These are phyloP conservation scores for Saxidomus purpurata DNA, from an alignment of 1,140 invertebrate species.

Conservation along the genomic window DNA sequence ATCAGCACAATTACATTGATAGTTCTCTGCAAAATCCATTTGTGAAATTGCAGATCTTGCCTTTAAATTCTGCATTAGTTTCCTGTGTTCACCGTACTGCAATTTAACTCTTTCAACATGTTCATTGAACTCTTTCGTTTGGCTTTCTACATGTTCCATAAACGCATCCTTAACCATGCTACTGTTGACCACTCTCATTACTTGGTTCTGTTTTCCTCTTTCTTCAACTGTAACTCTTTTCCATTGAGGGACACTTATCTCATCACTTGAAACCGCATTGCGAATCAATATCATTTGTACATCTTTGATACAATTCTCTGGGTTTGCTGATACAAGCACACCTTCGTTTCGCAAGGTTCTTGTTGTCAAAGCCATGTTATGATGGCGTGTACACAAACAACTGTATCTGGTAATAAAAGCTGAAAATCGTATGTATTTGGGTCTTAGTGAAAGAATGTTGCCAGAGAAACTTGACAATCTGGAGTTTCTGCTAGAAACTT, in stretches of 20 bases:
- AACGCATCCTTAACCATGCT: background rate
- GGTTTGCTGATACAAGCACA: background rate
- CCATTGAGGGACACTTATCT: constrained; percentile 23
- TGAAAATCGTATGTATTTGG: constrained; percentile 31
- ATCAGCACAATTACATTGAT: constrained; percentile 39
- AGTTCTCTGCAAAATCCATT: constrained; percentile 71
- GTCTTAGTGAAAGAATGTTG: background rate
- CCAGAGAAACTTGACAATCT: background rate
- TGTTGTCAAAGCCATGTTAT: constrained; percentile 44
- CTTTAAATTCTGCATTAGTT: background rate
- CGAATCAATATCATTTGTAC: background rate
- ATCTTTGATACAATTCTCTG: background rate
- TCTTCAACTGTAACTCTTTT: constrained; percentile 29
- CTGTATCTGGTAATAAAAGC: constrained; percentile 11
- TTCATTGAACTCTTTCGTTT: no score
- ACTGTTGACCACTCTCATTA: constrained; percentile 26
- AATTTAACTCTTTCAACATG: no score
- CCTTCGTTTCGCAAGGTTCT: background rate
- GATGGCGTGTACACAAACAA: constrained; percentile 50
- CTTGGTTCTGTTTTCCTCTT: constrained; percentile 22
- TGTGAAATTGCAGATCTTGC: constrained; percentile 57
- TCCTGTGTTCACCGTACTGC: no score
- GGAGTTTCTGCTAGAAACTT: background rate
- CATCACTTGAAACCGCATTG: background rate
- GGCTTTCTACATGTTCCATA: no score